Evolutionary conservation across 1,140 invertebrate genomes (phyloP), one percentile per base, ranked within the genome.

Genomic region (Saccostrea glomerata): DNA sequence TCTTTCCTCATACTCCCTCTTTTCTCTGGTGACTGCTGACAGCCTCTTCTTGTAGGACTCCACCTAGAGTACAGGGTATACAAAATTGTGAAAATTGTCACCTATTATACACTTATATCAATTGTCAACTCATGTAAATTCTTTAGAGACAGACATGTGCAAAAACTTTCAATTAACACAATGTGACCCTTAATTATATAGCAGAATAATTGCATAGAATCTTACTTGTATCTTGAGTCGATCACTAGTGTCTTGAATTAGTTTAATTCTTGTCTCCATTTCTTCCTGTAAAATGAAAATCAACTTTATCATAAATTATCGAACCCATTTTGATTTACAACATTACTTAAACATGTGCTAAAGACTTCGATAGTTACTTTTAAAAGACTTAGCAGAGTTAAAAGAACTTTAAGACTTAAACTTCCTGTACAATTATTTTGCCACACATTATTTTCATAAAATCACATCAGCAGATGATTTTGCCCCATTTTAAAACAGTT

Each of bases 31-130:
- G 0, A 94, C 91, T 58, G 92, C 91, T 25, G 90, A 86, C 15
- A 94, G 85, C 12, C 94, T 84, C 82, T 93, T 92, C 92, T 93
- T 94, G 70, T 92, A 90, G 0, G 94, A 94, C n/a, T 94, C 94
- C 86, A 93, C 83, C 94, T 95, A 91, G 40, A n/a, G 13, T 82
- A 66, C 23, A 86, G 58, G 54, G 60, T 40, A 84, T 25, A 85
- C 15, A 2, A 88, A 55, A 54, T 55, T 55, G 58, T 12, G 20
- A 66, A n/a, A 23, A 66, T 73, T 58, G 73, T 17, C 60, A 66
- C 6, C 23, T n/a, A n/a, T 66, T 11, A 36, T 1, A 36, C 2
- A 36, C 0, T 20, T n/a, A 6, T 5, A 63, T 6, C 6, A n/a
- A 63, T 63, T 63, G n/a, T 63, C 17, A 63, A 20, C n/a, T 63